Percentiles rank a stretch among this genome's conserved stretches.
Conservation (phyloP, 2,113 vertebrate genomes). For the Rhynchomys soricoides region DNA sequence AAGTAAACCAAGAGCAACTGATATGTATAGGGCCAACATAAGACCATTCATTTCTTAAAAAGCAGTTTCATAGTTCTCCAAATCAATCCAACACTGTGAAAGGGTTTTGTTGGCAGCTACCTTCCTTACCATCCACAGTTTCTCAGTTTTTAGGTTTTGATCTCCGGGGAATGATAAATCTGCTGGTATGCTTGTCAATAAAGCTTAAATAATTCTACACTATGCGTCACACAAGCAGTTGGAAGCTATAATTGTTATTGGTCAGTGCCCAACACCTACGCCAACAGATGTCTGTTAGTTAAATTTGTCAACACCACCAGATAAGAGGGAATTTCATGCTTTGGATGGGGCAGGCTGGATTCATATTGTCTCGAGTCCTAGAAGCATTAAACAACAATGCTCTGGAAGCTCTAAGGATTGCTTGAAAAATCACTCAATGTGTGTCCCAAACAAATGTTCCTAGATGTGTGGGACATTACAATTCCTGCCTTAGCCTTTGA, state of each 20-base stretch:
- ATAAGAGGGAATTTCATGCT: slow-evolving; percentile 63
- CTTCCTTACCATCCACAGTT: not conserved
- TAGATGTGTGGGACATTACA: slow-evolving; percentile 35
- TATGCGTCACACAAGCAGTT: slow-evolving; percentile 54
- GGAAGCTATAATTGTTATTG: slow-evolving; percentile 62
- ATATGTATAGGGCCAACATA: not conserved
- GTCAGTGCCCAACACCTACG: slow-evolving; percentile 72
- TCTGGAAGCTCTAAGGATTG: not conserved
- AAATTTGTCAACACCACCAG: slow-evolving; percentile 49
- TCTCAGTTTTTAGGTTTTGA: not conserved
- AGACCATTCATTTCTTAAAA: not conserved
- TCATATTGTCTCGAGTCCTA: not conserved
- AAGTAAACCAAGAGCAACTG: not conserved
- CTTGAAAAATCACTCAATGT: not conserved
- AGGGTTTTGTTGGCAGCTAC: not conserved
- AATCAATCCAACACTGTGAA: not conserved
- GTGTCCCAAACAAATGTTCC: slow-evolving; percentile 55
- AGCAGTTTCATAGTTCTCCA: not conserved
- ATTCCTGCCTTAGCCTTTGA: slow-evolving; percentile 47
- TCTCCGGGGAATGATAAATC: slow-evolving; percentile 68
- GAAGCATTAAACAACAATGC: slow-evolving; percentile 29
- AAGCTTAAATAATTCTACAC: slow-evolving; percentile 67
- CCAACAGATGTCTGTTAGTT: slow-evolving; percentile 67
- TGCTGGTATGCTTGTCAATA: slow-evolving; percentile 52
- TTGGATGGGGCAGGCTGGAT: slow-evolving; percentile 57